These are phyloP conservation scores for Ceuthmochares aereus DNA, from an alignment of 2,113 vertebrate genomes.

Conservation along the genomic window DNA sequence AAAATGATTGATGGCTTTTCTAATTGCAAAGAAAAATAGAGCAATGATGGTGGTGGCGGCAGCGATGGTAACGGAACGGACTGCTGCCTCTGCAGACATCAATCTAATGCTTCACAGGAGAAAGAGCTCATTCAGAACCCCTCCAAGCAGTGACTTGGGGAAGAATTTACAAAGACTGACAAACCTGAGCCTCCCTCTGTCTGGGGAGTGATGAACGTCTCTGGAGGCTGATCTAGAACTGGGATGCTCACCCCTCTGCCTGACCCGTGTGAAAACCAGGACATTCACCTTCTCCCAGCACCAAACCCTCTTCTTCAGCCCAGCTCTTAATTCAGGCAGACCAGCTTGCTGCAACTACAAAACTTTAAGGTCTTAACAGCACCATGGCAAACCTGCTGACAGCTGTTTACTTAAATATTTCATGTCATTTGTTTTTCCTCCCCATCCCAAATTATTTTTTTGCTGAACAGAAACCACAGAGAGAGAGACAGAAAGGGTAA, in stretches of 20 bases:
- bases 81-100: neutral
- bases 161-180: neutral
- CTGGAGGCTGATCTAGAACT: accelerated
- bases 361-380: neutral
- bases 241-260: neutral
- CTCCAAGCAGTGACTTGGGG: neutral
- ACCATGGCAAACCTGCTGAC: accelerated
- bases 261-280: neutral
- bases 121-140: neutral
- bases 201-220: neutral
- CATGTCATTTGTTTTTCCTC: accelerated
- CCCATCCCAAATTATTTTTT: neutral
- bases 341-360: neutral
- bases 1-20: neutral
- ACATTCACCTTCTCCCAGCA: neutral
- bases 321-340: neutral
- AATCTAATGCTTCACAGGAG: neutral
- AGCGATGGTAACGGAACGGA: neutral
- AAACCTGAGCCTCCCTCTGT: neutral
- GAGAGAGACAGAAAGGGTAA: neutral
- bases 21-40: neutral
- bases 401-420: neutral
- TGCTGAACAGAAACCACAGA: neutral
- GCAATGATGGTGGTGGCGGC: accelerated
- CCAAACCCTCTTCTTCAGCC: neutral